These are phyloP conservation scores for Apoda limacodes DNA, from an alignment of 2,888 invertebrate genomes.

Conservation along the genomic window DNA sequence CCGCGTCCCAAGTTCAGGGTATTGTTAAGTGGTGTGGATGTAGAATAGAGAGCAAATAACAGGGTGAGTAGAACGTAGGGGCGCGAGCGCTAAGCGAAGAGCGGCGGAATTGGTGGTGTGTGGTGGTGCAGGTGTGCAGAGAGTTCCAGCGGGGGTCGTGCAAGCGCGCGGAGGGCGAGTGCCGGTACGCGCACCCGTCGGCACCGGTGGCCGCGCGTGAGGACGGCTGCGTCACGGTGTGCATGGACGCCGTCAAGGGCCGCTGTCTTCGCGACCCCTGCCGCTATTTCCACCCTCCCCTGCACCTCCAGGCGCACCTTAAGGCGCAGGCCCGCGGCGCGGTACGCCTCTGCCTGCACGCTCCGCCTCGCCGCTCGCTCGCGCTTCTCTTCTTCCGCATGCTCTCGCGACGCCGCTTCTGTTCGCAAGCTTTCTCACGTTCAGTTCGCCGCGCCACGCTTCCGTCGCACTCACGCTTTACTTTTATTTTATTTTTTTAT, in stretches of 20 bases:
- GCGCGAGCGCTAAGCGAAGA: constrained; percentile 18
- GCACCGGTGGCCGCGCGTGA: constrained; percentile 96
- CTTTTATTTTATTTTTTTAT: constrained; percentile 61
- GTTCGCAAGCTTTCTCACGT: constrained; percentile 63
- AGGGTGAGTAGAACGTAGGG: constrained; percentile 16
- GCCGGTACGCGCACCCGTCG: constrained; percentile 99
- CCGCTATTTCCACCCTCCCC: constrained; percentile 99
- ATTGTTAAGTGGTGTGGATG: constrained; percentile 20
- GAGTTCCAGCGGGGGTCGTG: constrained; percentile 99
- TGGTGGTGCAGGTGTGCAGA: constrained; percentile 90
- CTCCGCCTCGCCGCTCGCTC: constrained; percentile 68
- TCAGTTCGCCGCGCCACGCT: constrained; percentile 64
- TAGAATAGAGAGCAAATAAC: constrained; percentile 19
- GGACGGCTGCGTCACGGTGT: constrained; percentile 99
- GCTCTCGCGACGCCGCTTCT: constrained; percentile 65
- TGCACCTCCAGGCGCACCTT: constrained; percentile 99
- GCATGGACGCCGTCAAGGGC: constrained; percentile 99
- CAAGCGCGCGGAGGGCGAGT: constrained; percentile 97
- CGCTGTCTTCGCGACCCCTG: constrained; percentile 99
- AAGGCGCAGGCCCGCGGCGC: constrained; percentile 97
- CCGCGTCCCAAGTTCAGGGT: too few species aligned
- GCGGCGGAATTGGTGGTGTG: constrained; percentile 53
- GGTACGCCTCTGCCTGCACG: constrained; percentile 88
- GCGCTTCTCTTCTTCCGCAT: constrained; percentile 65
- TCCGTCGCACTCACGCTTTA: constrained; percentile 70